Evolutionary conservation across 2,797 vertebrate species (phyloP).

Genomic region (Nyctibius grandis): DNA sequence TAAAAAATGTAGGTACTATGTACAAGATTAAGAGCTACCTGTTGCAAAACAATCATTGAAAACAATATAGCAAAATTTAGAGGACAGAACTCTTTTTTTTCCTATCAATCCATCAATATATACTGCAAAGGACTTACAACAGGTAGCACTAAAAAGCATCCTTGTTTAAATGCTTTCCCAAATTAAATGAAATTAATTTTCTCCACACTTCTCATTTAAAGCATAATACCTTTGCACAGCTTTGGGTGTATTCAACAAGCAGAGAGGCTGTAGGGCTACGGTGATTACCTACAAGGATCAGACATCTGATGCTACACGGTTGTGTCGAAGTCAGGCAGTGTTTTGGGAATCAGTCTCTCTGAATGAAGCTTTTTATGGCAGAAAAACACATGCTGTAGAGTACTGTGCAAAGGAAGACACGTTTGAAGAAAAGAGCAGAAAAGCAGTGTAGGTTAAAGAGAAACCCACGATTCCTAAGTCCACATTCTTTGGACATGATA

Average conservation of each 20-base stretch:
- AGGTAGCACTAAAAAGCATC: neutral
- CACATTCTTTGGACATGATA: neutral
- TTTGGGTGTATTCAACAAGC: neutral
- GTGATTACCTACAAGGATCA: neutral
- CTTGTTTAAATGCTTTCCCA: neutral
- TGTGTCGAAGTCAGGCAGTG: fast-evolving
- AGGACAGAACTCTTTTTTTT: neutral
- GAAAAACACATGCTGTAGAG: neutral
- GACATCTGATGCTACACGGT: fast-evolving
- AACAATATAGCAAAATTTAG: neutral
- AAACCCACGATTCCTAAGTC: neutral
- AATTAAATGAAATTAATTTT: neutral
- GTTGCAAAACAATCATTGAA: neutral
- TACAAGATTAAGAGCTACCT: neutral
- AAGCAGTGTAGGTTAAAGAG: neutral
- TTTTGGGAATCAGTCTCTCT: neutral
- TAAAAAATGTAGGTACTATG: neutral
- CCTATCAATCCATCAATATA: neutral
- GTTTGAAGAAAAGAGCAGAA: neutral
- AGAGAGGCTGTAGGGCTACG: neutral
- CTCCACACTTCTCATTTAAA: neutral
- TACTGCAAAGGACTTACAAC: neutral
- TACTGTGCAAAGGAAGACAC: neutral
- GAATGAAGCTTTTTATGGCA: neutral
- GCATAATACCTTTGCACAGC: neutral